Evolutionary conservation across 2,888 invertebrate species (phyloP).

Genomic region (Sclerodermus sp.): DNA sequence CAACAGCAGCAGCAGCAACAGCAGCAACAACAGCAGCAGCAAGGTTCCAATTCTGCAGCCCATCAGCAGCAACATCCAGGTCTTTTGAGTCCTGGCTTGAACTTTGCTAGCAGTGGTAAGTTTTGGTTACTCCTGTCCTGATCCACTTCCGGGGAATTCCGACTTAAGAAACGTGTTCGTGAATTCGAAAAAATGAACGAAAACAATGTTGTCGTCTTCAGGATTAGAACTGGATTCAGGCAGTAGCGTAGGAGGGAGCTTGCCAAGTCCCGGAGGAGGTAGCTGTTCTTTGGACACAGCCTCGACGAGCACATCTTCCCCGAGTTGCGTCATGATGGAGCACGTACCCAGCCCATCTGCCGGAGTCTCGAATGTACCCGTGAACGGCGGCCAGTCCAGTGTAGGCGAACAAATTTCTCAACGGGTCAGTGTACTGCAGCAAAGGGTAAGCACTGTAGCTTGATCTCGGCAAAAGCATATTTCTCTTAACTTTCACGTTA

Average conservation of each 20-base stretch:
- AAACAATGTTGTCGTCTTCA: constrained; percentile 16
- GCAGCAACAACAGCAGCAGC: constrained; percentile 61
- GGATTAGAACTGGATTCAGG: constrained; percentile 71
- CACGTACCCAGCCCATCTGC: constrained; percentile 50
- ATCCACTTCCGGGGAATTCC: no score
- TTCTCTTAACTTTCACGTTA: background rate
- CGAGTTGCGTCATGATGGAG: constrained; percentile 52
- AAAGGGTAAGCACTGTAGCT: constrained; percentile 78
- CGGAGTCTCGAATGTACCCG: constrained; percentile 62
- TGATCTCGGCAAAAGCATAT: constrained; percentile 58
- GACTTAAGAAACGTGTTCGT: no score
- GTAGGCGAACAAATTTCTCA: constrained; percentile 63
- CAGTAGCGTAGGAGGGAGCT: constrained; percentile 72
- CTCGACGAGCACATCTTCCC: constrained; percentile 50
- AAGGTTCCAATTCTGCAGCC: constrained; percentile 47
- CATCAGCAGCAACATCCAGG: constrained; percentile 53
- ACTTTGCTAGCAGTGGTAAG: constrained; percentile 65
- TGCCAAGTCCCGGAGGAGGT: constrained; percentile 78
- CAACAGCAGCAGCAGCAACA: constrained; percentile 75
- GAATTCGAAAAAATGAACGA: background rate
- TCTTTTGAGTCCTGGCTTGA: constrained; percentile 63
- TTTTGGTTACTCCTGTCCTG: no score
- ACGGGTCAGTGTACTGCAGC: constrained; percentile 75
- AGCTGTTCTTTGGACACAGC: constrained; percentile 71
- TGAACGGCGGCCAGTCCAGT: constrained; percentile 68